A percentile compares a stretch with the other conserved stretches of the same genome.
phyloP scores from a whole-genome alignment of 2,888 invertebrate species.

The Lissonota sp. region DNA sequence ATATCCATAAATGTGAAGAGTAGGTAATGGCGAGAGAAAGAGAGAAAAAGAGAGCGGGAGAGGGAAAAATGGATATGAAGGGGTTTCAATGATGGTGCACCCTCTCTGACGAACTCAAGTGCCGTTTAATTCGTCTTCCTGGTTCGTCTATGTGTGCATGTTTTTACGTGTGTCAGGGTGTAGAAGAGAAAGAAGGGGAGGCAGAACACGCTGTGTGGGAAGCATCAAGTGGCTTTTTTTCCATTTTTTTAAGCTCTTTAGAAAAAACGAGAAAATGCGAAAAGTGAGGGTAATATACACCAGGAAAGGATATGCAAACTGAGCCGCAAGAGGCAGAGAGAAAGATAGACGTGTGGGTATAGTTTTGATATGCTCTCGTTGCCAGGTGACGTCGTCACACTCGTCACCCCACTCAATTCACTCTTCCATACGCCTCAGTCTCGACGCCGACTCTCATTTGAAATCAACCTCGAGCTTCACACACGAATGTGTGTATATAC shows the following conservation, averaged over 20 bases:
- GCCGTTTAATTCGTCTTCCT: constrained; percentile 57
- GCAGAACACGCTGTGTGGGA: too few species aligned
- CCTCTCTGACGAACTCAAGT: constrained; percentile 51
- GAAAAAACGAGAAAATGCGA: constrained; percentile 11
- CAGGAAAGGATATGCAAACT: background rate
- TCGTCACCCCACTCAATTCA: constrained; percentile 21
- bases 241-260: background rate
- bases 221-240: constrained; percentile 41
- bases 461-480: constrained; percentile 23
- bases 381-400: constrained; percentile 44
- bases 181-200: too few species aligned
- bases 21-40: too few species aligned
- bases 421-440: constrained; percentile 13
- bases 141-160: constrained; percentile 9
- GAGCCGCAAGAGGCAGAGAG: too few species aligned
- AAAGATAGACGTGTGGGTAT: too few species aligned
- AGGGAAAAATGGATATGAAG: background rate
- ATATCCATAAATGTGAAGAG: background rate
- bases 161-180: too few species aligned
- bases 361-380: constrained; percentile 22
- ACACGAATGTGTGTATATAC: too few species aligned
- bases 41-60: too few species aligned
- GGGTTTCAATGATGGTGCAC: constrained; percentile 9
- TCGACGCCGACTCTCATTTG: constrained; percentile 33
- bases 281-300: background rate